A percentile compares a stretch with the other conserved stretches of the same genome.
Evolutionary conservation across 1,140 invertebrate genomes (phyloP).

Genomic region (Neodiprion lecontei): DNA sequence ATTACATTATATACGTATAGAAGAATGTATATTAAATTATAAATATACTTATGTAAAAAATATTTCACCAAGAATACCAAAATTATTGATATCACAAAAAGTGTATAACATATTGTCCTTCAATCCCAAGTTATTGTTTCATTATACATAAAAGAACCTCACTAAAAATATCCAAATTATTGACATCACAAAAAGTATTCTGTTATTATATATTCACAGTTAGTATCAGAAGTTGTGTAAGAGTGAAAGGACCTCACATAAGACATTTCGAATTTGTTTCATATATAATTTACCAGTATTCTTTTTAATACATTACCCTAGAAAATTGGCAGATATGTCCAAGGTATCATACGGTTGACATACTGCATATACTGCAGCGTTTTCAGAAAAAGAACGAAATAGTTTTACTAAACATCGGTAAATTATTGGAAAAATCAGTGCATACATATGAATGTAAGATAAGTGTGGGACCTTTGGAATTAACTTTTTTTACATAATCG

Average conservation of each 20-base stretch:
- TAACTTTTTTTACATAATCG: not conserved
- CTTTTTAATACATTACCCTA: not conserved
- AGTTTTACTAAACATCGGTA: not conserved
- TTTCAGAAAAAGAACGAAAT: not conserved
- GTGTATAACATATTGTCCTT: too few relatives aligned
- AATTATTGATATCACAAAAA: too few relatives aligned
- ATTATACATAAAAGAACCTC: too few relatives aligned
- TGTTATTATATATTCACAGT: not conserved
- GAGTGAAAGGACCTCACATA: not conserved
- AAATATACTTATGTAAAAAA: too few relatives aligned
- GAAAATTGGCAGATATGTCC: not conserved
- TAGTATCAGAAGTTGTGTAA: not conserved
- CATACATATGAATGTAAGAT: not conserved
- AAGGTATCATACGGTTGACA: not conserved
- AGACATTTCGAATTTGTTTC: not conserved
- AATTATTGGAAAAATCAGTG: not conserved
- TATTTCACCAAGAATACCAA: too few relatives aligned
- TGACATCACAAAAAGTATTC: conserved; percentile 9
- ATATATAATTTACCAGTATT: not conserved
- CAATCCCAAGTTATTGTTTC: too few relatives aligned
- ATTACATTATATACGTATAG: too few relatives aligned
- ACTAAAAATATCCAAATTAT: not conserved
- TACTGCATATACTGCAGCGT: not conserved
- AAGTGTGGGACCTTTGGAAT: not conserved
- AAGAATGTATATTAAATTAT: too few relatives aligned